A percentile compares a stretch with the other conserved stretches of the same genome.
phyloP scores from a whole-genome alignment of 2,797 vertebrate genomes.

The Lacerta viridis region DNA sequence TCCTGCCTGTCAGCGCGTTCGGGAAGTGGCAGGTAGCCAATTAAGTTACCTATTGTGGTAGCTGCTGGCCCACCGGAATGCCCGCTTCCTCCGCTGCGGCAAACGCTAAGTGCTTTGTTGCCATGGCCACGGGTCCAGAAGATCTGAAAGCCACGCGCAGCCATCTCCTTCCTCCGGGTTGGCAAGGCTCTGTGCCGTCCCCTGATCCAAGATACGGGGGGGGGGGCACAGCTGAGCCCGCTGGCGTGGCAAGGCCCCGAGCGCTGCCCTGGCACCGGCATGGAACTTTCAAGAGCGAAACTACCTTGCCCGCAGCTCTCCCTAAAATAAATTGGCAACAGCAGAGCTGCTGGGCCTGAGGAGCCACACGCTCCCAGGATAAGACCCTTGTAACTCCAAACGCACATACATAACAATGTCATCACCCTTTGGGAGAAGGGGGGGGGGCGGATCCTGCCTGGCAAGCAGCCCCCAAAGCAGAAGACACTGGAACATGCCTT shows the following conservation, averaged over 20 bases:
- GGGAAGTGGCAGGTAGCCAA: background rate
- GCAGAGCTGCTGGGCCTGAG: background rate
- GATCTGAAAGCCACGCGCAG: conserved; percentile 60
- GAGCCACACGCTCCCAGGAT: background rate
- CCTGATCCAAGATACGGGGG: background rate
- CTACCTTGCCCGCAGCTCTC: background rate
- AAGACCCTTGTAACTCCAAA: background rate
- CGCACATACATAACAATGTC: background rate
- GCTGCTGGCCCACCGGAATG: conserved; percentile 57
- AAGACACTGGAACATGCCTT: background rate
- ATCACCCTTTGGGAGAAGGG: background rate
- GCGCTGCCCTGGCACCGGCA: background rate
- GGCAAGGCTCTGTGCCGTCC: background rate
- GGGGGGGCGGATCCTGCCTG: no score
- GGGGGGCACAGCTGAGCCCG: background rate
- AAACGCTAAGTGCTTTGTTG: conserved; percentile 72
- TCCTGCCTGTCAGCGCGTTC: conserved; percentile 11
- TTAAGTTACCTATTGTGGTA: conserved; percentile 32
- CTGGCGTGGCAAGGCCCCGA: background rate
- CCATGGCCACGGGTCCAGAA: conserved; percentile 70
- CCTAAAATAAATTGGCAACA: background rate
- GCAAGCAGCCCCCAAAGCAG: no score
- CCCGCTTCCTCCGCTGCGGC: conserved; percentile 53
- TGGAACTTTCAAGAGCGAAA: background rate
- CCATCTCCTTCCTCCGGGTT: background rate